Percentiles rank a stretch among this genome's conserved stretches.
Conservation (phyloP, 2,113 vertebrate genomes). For the Herpetotheres cachinnans region DNA sequence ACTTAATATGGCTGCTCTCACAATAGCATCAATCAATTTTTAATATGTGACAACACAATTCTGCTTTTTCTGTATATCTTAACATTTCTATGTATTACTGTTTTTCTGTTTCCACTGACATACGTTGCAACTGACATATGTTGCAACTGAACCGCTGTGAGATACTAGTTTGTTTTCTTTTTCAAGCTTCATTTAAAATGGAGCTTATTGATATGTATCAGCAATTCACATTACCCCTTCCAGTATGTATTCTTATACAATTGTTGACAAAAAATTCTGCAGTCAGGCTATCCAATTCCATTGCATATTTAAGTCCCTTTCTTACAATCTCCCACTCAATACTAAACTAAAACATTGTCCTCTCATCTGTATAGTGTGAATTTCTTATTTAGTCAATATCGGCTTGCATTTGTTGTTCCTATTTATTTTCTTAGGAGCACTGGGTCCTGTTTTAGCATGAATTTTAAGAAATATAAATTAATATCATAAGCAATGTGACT, state of each 20-base stretch:
- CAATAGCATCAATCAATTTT: not conserved
- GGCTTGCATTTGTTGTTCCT: not conserved
- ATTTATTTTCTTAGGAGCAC: not conserved
- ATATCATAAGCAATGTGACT: not conserved
- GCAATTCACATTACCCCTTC: not conserved
- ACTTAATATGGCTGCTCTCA: not conserved
- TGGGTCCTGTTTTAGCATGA: rapidly evolving
- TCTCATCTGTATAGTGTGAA: not conserved
- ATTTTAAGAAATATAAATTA: not conserved
- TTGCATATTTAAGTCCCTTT: not conserved
- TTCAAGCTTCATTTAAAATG: not conserved
- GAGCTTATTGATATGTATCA: not conserved
- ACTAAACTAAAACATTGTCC: not conserved
- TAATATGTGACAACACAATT: not conserved
- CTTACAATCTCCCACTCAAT: not conserved
- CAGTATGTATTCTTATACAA: not conserved
- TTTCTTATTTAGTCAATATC: not conserved
- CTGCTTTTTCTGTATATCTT: not conserved
- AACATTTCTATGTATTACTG: not conserved
- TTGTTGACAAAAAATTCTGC: not conserved
- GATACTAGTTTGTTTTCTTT: not conserved
- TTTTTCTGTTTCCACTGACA: not conserved
- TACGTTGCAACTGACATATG: too few species aligned
- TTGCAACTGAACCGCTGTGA: not conserved
- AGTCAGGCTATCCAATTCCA: not conserved